Conservation (phyloP, 2,797 vertebrate genomes). For the Myotis vivesi region DNA sequence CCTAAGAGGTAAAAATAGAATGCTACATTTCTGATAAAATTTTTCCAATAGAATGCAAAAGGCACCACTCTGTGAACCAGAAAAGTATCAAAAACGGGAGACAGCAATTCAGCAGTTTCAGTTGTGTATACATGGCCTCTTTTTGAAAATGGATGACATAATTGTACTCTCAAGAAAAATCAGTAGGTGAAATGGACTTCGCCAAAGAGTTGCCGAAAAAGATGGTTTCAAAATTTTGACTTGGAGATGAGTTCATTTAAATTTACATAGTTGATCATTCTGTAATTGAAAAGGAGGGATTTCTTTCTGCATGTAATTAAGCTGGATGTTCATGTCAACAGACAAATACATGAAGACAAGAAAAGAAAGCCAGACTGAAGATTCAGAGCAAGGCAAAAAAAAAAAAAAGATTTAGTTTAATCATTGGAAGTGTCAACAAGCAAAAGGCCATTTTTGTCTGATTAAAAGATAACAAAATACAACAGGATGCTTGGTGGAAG, state of each 20-base stretch:
- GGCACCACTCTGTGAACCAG: background rate
- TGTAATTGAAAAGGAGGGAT: slow-evolving; percentile 39
- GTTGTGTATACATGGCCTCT: background rate
- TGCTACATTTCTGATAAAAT: slow-evolving; percentile 10
- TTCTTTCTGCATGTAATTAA: slow-evolving; percentile 54
- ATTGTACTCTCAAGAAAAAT: slow-evolving; percentile 37
- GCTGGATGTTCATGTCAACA: background rate
- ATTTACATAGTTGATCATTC: slow-evolving; percentile 38
- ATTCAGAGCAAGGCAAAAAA: background rate
- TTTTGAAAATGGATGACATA: background rate
- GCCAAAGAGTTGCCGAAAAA: slow-evolving; percentile 11
- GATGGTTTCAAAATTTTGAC: slow-evolving; percentile 14
- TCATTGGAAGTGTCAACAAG: background rate
- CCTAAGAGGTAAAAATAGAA: slow-evolving; percentile 60
- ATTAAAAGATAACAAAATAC: slow-evolving; percentile 27
- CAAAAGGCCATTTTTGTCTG: background rate
- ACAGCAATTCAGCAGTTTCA: background rate
- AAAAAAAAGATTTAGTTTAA: slow-evolving; percentile 11
- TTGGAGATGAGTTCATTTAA: slow-evolving; percentile 34
- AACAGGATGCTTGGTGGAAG: background rate
- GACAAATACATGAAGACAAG: slow-evolving; percentile 9
- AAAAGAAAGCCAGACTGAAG: background rate
- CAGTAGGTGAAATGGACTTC: slow-evolving; percentile 2
- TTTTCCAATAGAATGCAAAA: slow-evolving; percentile 51
- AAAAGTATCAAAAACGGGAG: background rate